Conservation (phyloP, 2,113 vertebrate genomes). For the Xenotilapia caudafasciata region DNA sequence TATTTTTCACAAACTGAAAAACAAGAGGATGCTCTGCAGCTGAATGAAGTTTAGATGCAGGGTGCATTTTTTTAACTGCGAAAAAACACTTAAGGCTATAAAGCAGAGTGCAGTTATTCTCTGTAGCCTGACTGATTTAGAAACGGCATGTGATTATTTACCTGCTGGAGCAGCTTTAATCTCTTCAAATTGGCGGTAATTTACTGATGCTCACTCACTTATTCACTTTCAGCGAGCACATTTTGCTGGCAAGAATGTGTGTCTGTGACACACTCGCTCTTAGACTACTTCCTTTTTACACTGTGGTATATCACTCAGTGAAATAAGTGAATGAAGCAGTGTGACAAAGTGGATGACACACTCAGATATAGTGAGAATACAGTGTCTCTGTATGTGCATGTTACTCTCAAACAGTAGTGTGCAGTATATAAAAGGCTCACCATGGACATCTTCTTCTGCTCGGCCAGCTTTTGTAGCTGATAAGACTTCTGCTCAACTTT, state of each 20-base stretch:
- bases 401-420: neutral
- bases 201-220: neutral
- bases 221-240: neutral
- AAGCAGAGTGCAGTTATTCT: neutral
- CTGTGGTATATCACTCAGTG: neutral
- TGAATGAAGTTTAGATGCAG: neutral
- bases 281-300: neutral
- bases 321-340: neutral
- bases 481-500: conserved; percentile 93
- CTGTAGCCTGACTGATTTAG: neutral
- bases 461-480: conserved; percentile 89
- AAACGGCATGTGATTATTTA: neutral
- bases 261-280: neutral
- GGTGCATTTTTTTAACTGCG: neutral
- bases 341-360: neutral
- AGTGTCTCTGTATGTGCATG: neutral
- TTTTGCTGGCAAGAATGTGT: neutral
- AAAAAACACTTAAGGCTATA: neutral
- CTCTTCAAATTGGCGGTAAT: neutral
- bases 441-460: conserved; percentile 92
- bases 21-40: neutral
- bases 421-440: conserved; percentile 62
- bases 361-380: neutral
- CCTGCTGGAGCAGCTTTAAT: neutral
- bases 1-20: neutral